Conservation (phyloP, 2,797 vertebrate species). For the Alauda arvensis region DNA sequence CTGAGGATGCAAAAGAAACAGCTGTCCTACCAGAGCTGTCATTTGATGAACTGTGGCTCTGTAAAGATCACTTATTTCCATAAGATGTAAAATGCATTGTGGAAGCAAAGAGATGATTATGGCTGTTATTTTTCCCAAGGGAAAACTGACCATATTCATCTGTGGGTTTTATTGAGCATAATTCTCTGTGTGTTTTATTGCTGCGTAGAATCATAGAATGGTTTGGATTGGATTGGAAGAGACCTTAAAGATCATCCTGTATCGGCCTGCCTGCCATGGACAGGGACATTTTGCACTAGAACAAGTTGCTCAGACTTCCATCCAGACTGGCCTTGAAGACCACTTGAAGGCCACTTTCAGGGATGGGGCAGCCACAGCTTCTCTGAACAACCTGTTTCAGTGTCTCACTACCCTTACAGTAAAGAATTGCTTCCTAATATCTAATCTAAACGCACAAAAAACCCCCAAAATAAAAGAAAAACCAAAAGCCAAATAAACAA, state of each 20-base stretch:
- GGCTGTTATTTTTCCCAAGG: neutral
- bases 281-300: neutral
- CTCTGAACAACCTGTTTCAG: neutral
- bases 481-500: no score
- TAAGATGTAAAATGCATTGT: neutral
- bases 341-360: neutral
- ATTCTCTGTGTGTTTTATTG: neutral
- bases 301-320: neutral
- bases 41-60: neutral
- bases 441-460: neutral
- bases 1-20: neutral
- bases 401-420: no score
- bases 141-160: neutral
- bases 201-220: neutral
- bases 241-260: neutral
- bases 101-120: neutral
- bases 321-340: no score
- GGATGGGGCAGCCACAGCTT: neutral
- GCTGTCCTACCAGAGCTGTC: neutral
- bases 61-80: neutral
- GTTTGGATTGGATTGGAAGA: neutral
- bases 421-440: neutral
- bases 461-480: no score
- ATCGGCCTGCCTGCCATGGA: neutral
- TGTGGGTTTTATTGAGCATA: neutral